phyloP scores from a whole-genome alignment of 2,113 vertebrate species.

The Candoia aspera region DNA sequence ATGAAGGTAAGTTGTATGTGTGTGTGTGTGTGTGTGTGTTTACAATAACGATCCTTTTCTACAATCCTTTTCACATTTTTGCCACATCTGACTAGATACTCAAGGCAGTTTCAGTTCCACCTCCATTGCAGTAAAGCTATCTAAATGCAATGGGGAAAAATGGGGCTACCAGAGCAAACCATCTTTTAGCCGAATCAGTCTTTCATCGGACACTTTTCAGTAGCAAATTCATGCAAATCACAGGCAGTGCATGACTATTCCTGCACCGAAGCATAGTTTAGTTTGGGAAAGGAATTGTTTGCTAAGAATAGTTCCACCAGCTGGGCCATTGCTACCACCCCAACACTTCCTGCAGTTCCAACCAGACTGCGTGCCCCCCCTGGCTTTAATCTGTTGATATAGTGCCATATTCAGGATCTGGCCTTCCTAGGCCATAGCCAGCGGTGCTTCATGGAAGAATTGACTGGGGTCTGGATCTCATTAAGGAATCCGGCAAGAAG shows the following conservation, averaged over 20 bases:
- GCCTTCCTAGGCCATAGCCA: not conserved
- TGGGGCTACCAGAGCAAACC: not conserved
- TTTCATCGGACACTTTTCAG: conserved; percentile 11
- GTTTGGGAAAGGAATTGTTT: conserved; percentile 44
- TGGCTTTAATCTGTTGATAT: conserved; percentile 52
- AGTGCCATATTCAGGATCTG: conserved; percentile 46
- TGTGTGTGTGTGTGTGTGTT: not conserved
- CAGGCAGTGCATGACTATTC: conserved; percentile 16
- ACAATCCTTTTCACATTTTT: not conserved
- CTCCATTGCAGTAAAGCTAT: not conserved
- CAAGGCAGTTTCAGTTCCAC: not conserved
- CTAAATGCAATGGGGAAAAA: not conserved
- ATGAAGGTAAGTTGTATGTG: not conserved
- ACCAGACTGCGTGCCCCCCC: conserved; percentile 47
- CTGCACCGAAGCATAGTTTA: conserved; percentile 14
- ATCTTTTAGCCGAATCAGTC: not conserved
- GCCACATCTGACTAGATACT: not conserved
- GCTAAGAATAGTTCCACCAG: conserved; percentile 66
- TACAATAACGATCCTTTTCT: not conserved
- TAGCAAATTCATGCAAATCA: not conserved
- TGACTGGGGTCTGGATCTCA: not conserved
- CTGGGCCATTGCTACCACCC: conserved; percentile 54
- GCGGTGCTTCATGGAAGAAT: not conserved
- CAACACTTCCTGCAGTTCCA: conserved; percentile 62
- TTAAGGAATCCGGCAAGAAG: not conserved